Percentiles rank a stretch among this genome's conserved stretches.
phyloP scores from a whole-genome alignment of 1,140 invertebrate genomes.

The Bathynomus jamesi region DNA sequence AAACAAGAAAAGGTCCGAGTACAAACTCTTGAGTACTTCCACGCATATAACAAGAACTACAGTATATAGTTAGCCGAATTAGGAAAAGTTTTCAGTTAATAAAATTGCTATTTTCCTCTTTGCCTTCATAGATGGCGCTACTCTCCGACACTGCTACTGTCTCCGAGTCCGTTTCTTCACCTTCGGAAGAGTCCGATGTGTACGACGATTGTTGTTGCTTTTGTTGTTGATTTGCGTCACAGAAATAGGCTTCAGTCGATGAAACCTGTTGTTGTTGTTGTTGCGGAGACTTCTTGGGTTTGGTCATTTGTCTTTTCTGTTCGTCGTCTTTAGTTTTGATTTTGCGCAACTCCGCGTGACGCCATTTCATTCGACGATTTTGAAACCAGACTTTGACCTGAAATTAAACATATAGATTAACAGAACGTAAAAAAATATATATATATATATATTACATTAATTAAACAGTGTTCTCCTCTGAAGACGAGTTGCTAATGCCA shows the following conservation, averaged over 20 bases:
- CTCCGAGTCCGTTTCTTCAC: neutral
- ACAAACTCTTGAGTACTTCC: too few species aligned
- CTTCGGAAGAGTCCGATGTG: neutral
- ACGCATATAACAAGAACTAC: too few species aligned
- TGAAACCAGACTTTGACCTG: slow-evolving; percentile 91
- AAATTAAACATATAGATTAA: too few species aligned
- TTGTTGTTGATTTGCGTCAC: neutral
- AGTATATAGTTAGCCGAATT: too few species aligned
- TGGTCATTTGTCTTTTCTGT: neutral
- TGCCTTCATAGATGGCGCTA: too few species aligned
- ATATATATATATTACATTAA: too few species aligned
- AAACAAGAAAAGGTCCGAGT: too few species aligned
- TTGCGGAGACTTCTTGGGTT: neutral
- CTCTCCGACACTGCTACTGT: too few species aligned
- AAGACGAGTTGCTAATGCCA: neutral
- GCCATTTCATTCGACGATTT: slow-evolving; percentile 88
- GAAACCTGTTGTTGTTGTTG: neutral
- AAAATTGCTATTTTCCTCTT: too few species aligned
- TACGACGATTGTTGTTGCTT: neutral
- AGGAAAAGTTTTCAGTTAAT: too few species aligned
- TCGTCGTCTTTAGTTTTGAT: neutral
- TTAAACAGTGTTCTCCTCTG: neutral
- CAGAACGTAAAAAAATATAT: neutral
- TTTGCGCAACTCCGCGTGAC: slow-evolving; percentile 47
- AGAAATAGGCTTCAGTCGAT: neutral